Conservation (phyloP, 2,888 invertebrate genomes). For the Salticus scenicus region DNA sequence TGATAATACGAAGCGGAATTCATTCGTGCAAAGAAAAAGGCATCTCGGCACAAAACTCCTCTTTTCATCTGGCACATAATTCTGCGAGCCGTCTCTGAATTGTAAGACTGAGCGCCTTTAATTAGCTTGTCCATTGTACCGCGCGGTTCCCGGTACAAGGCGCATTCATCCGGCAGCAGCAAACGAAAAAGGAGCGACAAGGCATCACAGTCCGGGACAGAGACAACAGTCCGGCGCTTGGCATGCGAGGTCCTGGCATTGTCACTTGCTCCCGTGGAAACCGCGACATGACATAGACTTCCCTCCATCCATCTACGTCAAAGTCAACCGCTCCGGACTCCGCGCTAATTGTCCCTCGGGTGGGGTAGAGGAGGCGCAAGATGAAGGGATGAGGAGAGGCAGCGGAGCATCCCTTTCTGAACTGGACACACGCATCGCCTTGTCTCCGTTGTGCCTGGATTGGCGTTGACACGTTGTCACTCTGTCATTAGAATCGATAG, state of each 20-base stretch:
- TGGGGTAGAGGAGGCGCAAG: conserved; percentile 9
- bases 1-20: too few species aligned
- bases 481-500: conserved; percentile 55
- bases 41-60: neutral
- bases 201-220: conserved; percentile 21
- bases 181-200: conserved; percentile 4
- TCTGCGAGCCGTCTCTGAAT: conserved; percentile 4
- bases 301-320: conserved; percentile 70
- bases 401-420: conserved; percentile 14
- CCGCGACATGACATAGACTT: conserved; percentile 68
- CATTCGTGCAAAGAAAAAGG: too few species aligned
- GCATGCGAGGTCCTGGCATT: conserved; percentile 66
- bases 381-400: conserved; percentile 14
- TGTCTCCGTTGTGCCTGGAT: conserved; percentile 55
- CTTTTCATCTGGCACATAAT: neutral
- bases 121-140: conserved; percentile 67
- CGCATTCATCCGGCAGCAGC: conserved; percentile 47
- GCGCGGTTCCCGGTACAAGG: conserved; percentile 58
- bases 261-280: conserved; percentile 66
- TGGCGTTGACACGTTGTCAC: conserved; percentile 66
- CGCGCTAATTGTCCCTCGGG: conserved; percentile 48
- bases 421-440: conserved; percentile 60
- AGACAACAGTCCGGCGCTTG: conserved; percentile 60
- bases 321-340: conserved; percentile 58
- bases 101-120: conserved; percentile 46